Conservation (phyloP, 2,113 vertebrate species). For the Oncorhynchus keta region DNA sequence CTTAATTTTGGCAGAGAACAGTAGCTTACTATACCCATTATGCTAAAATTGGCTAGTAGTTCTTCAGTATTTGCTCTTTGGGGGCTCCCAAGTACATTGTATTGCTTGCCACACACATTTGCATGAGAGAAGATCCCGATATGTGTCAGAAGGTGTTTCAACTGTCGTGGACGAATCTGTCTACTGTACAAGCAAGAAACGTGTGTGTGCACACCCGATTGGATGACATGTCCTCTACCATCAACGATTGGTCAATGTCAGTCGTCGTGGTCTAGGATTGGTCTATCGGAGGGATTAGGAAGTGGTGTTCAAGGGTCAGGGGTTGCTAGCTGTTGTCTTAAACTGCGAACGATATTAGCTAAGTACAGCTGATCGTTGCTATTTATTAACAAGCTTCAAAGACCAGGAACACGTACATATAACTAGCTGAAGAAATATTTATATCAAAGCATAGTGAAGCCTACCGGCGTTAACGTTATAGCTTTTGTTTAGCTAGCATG, state of each 20-base stretch:
- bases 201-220: conserved; percentile 75
- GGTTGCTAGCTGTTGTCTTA: conserved; percentile 42
- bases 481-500: conserved; percentile 17
- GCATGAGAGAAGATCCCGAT: too few relatives aligned
- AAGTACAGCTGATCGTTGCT: not conserved
- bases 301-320: conserved; percentile 43
- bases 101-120: too few relatives aligned
- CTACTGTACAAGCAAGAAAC: conserved; percentile 14
- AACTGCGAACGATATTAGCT: not conserved
- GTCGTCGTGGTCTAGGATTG: conserved; percentile 51
- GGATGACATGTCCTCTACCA: conserved; percentile 19
- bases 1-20: too few relatives aligned
- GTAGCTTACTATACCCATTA: too few relatives aligned
- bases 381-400: not conserved
- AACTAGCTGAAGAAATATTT: not conserved
- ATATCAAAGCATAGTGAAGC: not conserved
- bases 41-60: too few relatives aligned
- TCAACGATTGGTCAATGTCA: conserved; percentile 62
- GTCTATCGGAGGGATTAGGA: conserved; percentile 53
- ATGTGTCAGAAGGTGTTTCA: conserved; percentile 1
- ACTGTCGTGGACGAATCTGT: conserved; percentile 63
- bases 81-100: too few relatives aligned
- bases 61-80: too few relatives aligned
- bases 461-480: not conserved
- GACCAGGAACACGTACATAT: not conserved